Evolutionary conservation across 1,140 invertebrate genomes (phyloP), one percentile per base, ranked within the genome.

Genomic region (Euura lappo): DNA sequence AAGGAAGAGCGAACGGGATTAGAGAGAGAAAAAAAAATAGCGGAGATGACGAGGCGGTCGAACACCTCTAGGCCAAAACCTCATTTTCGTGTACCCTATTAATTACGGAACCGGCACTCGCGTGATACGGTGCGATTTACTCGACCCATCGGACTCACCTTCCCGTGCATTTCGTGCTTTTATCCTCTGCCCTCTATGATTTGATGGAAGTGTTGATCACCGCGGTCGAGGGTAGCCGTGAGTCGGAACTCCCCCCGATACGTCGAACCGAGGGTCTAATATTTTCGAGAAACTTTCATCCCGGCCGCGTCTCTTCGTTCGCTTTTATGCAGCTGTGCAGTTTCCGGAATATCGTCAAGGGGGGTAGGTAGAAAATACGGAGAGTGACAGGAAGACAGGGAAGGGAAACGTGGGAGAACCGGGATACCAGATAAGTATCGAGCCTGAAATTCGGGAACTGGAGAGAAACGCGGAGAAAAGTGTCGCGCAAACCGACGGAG

Each of bases 41-140:
- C 28, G 28, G 28, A 28, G 28, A 28, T 28, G 28, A 28, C 28
- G 28, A 28, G 28, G 28, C 28, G 28, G 28, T 28, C 28, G 28
- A 28, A 28, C 28, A 28, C 28, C 28, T 68, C 45, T 68, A 75
- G 72, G 72, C 69, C 71, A 44, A 65, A 69, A 70, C 70, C 75
- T 79, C 74, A 73, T 80, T 82, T 74, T 79, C 79, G 75, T 76
- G 78, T 75, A 72, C 76, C 76, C 77, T 83, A 83, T 81, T 84
- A 85, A 85, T 83, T 81, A 84, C 79, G 76, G 79, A 76, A 73
- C 72, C 73, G 74, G 79, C 73, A 81, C 77, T 68, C 66, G 66
- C 66, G 66, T 42, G 66, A 68, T 28, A 7, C 28, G 8, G 6
- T 68, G 66, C 66, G 13, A 28, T 44, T 44, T 28, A 28, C 66